Evolutionary conservation across 2,113 vertebrate genomes (phyloP).

Genomic region (Opisthocomus hoazin): DNA sequence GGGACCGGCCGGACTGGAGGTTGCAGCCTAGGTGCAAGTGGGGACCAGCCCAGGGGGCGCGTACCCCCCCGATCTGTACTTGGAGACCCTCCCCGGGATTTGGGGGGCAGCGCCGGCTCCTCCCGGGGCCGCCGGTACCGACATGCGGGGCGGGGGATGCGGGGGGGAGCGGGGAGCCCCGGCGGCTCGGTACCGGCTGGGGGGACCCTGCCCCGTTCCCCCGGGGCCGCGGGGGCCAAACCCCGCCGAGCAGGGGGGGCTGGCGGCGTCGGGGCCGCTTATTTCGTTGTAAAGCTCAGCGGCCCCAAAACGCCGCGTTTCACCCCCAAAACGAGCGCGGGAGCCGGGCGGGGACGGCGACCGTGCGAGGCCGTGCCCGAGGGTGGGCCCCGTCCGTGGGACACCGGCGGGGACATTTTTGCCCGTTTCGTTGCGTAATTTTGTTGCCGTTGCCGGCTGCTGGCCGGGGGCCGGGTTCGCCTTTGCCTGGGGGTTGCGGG

Average conservation of each 20-base stretch:
- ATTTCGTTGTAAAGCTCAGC: not conserved
- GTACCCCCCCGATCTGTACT: fast-evolving
- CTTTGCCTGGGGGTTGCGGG: not conserved
- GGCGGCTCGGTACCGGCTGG: fast-evolving
- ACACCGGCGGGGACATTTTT: not conserved
- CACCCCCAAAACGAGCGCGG: not conserved
- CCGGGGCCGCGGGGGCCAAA: not conserved
- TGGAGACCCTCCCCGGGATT: not conserved
- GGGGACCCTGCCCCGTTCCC: not conserved
- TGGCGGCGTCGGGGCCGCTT: not conserved
- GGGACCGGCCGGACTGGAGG: not conserved
- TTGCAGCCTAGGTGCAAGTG: not conserved
- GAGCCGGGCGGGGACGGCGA: not conserved
- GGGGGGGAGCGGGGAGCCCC: not conserved
- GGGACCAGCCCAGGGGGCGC: not conserved
- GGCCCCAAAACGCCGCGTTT: not conserved
- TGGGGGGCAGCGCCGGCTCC: not conserved
- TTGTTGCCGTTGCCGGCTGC: not conserved
- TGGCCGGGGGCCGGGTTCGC: not conserved
- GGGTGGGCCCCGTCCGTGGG: not conserved
- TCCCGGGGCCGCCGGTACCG: not conserved
- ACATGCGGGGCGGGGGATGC: not conserved
- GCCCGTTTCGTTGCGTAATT: not conserved
- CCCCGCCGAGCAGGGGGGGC: not conserved
- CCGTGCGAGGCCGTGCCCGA: not conserved